These are phyloP conservation scores for Rhodophaea formosa DNA, from an alignment of 2,888 invertebrate genomes.

Conservation along the genomic window DNA sequence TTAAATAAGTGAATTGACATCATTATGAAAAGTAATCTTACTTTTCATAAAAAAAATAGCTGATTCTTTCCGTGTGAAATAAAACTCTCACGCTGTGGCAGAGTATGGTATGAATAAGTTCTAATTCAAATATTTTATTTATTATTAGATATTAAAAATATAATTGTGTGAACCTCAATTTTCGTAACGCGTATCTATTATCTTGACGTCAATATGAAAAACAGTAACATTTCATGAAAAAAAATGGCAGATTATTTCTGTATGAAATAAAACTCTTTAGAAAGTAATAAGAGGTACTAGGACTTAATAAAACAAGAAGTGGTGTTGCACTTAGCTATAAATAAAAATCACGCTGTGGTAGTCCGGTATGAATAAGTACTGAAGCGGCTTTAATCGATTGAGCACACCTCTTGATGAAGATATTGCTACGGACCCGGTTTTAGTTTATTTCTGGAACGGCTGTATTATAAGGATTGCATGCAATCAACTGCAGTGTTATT, in stretches of 20 bases:
- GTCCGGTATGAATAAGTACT: constrained; percentile 39
- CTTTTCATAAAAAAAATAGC: too few species aligned
- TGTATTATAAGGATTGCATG: constrained; percentile 6
- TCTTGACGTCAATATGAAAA: too few species aligned
- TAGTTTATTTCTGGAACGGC: constrained; percentile 66
- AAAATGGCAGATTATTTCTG: background rate
- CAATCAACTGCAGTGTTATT: background rate
- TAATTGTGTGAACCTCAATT: too few species aligned
- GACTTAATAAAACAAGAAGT: background rate
- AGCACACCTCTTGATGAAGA: constrained; percentile 77
- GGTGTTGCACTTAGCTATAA: constrained; percentile 27
- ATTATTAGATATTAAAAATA: too few species aligned
- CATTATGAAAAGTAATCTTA: too few species aligned
- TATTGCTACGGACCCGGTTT: constrained; percentile 64
- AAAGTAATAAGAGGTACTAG: background rate
- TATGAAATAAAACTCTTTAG: background rate
- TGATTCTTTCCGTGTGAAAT: too few species aligned
- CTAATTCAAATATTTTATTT: too few species aligned
- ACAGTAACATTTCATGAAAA: background rate
- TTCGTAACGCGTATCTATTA: too few species aligned
- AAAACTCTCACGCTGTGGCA: too few species aligned
- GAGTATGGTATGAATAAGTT: too few species aligned
- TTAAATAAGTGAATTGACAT: too few species aligned
- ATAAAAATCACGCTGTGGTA: constrained; percentile 28
- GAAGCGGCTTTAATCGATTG: constrained; percentile 67